A percentile compares a stretch with the other conserved stretches of the same genome.
These are phyloP conservation scores for Hexactinellida sp. DNA, from an alignment of 37 sponge, comb jelly and placozoan genomes.

Conservation along the genomic window DNA sequence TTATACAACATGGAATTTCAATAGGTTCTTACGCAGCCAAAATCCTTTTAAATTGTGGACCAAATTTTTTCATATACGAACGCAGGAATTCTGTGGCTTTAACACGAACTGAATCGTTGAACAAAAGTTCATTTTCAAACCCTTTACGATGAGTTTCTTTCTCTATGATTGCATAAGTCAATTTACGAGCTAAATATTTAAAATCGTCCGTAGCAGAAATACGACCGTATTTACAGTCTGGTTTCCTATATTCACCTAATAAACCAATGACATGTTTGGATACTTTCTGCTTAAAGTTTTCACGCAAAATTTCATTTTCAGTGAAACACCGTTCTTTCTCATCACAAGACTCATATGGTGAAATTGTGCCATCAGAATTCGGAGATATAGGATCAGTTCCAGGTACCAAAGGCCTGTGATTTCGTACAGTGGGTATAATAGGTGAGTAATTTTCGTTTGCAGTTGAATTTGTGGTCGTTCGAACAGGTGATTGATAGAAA, in stretches of 20 bases:
- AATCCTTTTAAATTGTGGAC: slow-evolving; percentile 66
- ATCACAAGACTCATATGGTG: not conserved
- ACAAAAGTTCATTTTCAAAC: slow-evolving; percentile 23
- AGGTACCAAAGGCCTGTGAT: not conserved
- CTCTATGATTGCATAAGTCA: slow-evolving; percentile 84
- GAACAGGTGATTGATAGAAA: not conserved
- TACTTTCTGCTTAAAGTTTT: slow-evolving; percentile 20
- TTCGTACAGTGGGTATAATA: not conserved
- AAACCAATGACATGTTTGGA: slow-evolving; percentile 67
- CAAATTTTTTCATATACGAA: slow-evolving; percentile 94
- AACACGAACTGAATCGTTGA: slow-evolving; percentile 50
- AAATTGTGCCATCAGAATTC: not conserved
- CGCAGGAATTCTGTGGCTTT: slow-evolving; percentile 68
- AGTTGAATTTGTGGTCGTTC: not conserved
- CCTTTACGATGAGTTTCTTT: slow-evolving; percentile 57
- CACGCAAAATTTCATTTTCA: not conserved
- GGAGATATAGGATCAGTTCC: not conserved
- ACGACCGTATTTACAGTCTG: slow-evolving; percentile 82
- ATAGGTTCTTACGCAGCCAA: too few relatives aligned
- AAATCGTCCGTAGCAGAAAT: slow-evolving; percentile 81
- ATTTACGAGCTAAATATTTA: slow-evolving; percentile 86
- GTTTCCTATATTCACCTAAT: slow-evolving; percentile 73
- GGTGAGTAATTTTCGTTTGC: not conserved
- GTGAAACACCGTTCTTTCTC: not conserved
- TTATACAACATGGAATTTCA: not conserved